Evolutionary conservation across 2,113 vertebrate genomes (phyloP), one percentile per base, ranked within the genome.

Genomic region (Labeo catla): DNA sequence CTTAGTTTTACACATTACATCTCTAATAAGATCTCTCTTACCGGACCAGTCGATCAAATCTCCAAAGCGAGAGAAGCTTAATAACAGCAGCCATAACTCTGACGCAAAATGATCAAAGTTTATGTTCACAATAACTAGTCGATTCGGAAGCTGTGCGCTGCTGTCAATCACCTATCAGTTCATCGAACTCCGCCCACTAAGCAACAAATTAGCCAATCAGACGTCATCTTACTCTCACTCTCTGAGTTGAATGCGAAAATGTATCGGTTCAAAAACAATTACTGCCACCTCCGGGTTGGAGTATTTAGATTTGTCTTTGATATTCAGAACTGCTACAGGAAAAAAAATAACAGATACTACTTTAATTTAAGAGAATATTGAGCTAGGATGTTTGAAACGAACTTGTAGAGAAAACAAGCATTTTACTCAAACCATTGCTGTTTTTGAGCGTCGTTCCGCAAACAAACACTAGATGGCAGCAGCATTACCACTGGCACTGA

Each of bases 11-110:
- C 9, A 34, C 15, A 23, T 54, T 4, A 39, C 3, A n/a, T 61
- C 0, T 36, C 54, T 47, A 59, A 77, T 8, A 61, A 63, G 2
- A 36, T 3, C 36, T 28, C 15, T 52, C 79, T 84, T 65, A 91
- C 91, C 89, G 77, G 23, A 16, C 6, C 12, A 85, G 57, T 61
- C 83, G 81, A 11, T 83, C 3, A 23, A 88, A 85, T n/a, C 88
- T 80, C 83, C 70, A 86, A 13, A 84, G 83, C 1, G 84, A 78
- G 21, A 87, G 0, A 4, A 87, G 13, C 52, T 76, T 86, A 12
- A 90, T 68, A 6, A 12, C 47, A 39, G 74, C 72, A 50, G 85
- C 84, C 90, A 88, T 91, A 15, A 61, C 45, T 50, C 68, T n/a
- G 9, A 21, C 9, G 70, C 34, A 21, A n/a, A 21, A 8, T 23